Base-by-base conservation (phyloP, 2,113 vertebrate species). In the Scomber japonicus region DNA sequence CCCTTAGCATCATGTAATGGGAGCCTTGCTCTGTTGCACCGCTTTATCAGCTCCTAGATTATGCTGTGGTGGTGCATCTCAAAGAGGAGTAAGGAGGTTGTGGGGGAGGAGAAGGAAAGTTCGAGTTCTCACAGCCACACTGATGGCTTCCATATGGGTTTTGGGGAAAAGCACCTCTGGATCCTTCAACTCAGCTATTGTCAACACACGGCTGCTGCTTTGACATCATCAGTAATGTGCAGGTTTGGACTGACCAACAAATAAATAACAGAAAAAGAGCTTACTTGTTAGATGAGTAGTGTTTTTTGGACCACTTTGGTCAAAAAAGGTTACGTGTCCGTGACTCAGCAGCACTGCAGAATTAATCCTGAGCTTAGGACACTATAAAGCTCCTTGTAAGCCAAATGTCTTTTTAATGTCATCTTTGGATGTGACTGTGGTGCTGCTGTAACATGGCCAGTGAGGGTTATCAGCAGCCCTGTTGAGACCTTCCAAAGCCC, bases 71-170 rank as follows among this genome's bases (percentile, higher is more conserved):
- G 83, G 83, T 87, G 85, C 79, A 82, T 92, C 91, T 86, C 82
- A 84, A 75, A 91, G 73, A 81, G 69, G 48, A 81, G 73, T 64
- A 15, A 19, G 27, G 91, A 70, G 90, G 82, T 67, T 88, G 91
- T 86, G 89, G 89, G 86, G 89, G 91, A 90, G 91, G 90, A 89
- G 89, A 87, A 78, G 91, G 89, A 92, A 89, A 73, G 83, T 89
- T 87, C 84, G 72, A 78, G 88, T 93, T 92, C 90, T 86, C 92
- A 93, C 85, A 90, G 90, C 80, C 77, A 21, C 84, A 31, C 88
- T 94, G 92, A 94, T 94, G 90, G 89, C 79, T 94, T 93, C 93
- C 94, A 93, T 93, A 94, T 94, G 93, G 82, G 80, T 55, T 87
- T 84, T 76, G 53, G 65, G 78, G 72, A 82, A 84, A 87, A 82